phyloP scores from a whole-genome alignment of 2,888 invertebrate species.

The Acrobeloides nanus region DNA sequence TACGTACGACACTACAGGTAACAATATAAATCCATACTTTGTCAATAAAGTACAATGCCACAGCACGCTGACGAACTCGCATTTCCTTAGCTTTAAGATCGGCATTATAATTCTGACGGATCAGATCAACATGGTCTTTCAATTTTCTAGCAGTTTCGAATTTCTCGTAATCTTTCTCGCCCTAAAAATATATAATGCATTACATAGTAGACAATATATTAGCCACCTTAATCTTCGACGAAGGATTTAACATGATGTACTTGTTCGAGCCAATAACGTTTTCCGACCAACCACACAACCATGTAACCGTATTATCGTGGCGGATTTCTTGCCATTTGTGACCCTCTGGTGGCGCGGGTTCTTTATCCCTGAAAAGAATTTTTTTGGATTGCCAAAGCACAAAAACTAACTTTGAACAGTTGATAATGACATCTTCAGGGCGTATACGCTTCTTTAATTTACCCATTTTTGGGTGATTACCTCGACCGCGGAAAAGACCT shows the following conservation, averaged over 20 bases:
- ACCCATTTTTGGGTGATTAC: slow-evolving; percentile 99
- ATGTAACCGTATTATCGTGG: slow-evolving; percentile 87
- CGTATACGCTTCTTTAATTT: slow-evolving; percentile 81
- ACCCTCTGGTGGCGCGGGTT: slow-evolving; percentile 80
- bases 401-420: slow-evolving; percentile 93
- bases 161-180: slow-evolving; percentile 98
- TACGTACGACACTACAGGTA: no score
- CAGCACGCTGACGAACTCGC: slow-evolving; percentile 89
- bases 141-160: slow-evolving; percentile 92
- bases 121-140: slow-evolving; percentile 82
- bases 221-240: slow-evolving; percentile 79
- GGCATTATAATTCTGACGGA: slow-evolving; percentile 69
- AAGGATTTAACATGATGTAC: slow-evolving; percentile 98
- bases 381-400: no score
- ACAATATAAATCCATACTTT: no score
- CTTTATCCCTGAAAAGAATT: no score
- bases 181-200: no score
- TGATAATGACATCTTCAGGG: slow-evolving; percentile 93
- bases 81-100: slow-evolving; percentile 99
- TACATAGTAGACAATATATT: not conserved
- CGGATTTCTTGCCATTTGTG: slow-evolving; percentile 87
- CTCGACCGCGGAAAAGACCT: slow-evolving; percentile 86
- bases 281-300: slow-evolving; percentile 97
- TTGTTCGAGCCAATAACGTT: slow-evolving; percentile 86
- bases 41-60: slow-evolving; percentile 97